Base-by-base conservation (phyloP, 2,797 vertebrate genomes). In the Pterois miles region DNA sequence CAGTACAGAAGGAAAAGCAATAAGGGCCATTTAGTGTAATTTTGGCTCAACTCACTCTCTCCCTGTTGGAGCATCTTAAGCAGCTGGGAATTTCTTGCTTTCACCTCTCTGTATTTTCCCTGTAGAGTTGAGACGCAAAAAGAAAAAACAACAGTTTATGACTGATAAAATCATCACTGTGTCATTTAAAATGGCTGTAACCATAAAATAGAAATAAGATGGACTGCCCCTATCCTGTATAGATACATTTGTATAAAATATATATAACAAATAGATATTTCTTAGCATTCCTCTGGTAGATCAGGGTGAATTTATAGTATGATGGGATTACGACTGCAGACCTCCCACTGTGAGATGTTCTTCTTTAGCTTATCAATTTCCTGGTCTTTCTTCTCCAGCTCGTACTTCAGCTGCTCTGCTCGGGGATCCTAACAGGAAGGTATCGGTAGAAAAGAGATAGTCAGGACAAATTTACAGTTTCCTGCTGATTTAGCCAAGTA, bases 41-140 rank as follows among this genome's bases (percentile, higher is more conserved):
- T 25, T 46, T 40, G 36, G 57, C 40, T 74, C 14, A 77, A 96
- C 98, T 98, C 94, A 99, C 98, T 98, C 93, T 99, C 97, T 90
- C 97, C 97, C 91, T 99, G 97, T 76, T 98, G 97, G 59, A 99
- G 96, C 97, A 99, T 98, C 92, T 97, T 98, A 65, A 99, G 86
- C 80, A 99, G 95, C 88, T 97, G 96, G 72, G 96, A 88, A 93
- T 99, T 99, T 95, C 97, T 96, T 82, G 95, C 96, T 89, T 99
- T 98, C 75, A 98, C 97, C 92, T 98, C 97, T 94, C 96, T 98
- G 92, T 97, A 98, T 87, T 97, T 97, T 57, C 75, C 91, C 98
- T 99, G 91, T 25, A 74, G 48, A 80, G 27, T 34, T 12, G 18
- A 81, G 12, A 43, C 48, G 5, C 9, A 64, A 71, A 11, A 73